Conservation (phyloP, 2,113 vertebrate species). For the Alectura lathami region DNA sequence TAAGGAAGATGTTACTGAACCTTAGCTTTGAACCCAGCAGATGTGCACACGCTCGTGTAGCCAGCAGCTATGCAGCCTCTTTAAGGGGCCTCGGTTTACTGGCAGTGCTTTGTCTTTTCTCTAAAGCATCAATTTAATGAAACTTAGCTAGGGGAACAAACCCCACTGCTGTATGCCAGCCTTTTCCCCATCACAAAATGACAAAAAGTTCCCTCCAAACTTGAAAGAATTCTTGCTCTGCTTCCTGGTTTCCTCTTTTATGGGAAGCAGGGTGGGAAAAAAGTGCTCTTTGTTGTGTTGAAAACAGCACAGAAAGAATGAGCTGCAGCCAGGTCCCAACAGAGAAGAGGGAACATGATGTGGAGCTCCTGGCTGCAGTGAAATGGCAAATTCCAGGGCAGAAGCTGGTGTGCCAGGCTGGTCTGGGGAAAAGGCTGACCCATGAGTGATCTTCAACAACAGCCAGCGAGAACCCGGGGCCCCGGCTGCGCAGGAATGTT, state of each 20-base stretch:
- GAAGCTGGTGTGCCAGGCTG: neutral
- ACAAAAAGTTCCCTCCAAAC: neutral
- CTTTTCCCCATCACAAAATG: neutral
- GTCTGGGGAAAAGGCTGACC: neutral
- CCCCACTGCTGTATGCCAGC: neutral
- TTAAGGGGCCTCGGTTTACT: neutral
- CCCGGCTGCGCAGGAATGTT: accelerated
- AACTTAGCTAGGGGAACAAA: neutral
- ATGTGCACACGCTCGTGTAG: neutral
- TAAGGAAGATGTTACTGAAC: neutral
- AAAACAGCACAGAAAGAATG: conserved; percentile 10
- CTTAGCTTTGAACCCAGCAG: neutral
- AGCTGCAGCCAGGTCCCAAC: neutral
- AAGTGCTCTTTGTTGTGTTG: conserved; percentile 2
- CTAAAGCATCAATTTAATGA: neutral
- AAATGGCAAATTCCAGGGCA: conserved; percentile 20
- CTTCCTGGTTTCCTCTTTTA: conserved; percentile 11
- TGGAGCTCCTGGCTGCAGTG: neutral
- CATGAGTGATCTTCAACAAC: accelerated
- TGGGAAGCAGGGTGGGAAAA: neutral
- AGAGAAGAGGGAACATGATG: neutral
- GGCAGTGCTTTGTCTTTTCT: neutral
- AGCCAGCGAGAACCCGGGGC: accelerated
- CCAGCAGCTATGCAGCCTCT: neutral
- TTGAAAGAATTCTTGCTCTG: neutral